phyloP scores from a whole-genome alignment of 2,888 invertebrate genomes.

The Ennomos fuscantarius region DNA sequence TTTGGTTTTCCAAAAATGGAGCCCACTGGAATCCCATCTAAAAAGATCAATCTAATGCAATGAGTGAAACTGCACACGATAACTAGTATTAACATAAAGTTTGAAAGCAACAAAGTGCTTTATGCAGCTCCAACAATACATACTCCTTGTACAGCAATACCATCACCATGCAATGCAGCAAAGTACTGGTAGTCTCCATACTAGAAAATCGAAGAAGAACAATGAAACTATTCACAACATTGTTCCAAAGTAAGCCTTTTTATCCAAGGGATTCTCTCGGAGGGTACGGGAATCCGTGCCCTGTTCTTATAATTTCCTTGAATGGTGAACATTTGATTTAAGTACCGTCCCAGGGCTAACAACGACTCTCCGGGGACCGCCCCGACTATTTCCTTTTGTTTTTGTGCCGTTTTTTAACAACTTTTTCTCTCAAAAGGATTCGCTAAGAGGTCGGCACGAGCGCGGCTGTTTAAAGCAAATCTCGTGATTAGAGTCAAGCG shows the following conservation, averaged over 20 bases:
- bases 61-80: too few relatives aligned
- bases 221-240: slow-evolving; percentile 62
- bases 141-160: slow-evolving; percentile 26
- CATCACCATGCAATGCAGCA: slow-evolving; percentile 24
- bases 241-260: slow-evolving; percentile 68
- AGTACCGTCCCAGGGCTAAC: slow-evolving; percentile 79
- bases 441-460: slow-evolving; percentile 64
- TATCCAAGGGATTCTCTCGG: slow-evolving; percentile 63
- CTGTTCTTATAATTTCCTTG: slow-evolving; percentile 82
- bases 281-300: slow-evolving; percentile 69
- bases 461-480: slow-evolving; percentile 69
- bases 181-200: slow-evolving; percentile 25
- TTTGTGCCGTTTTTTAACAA: slow-evolving; percentile 77
- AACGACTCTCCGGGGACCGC: slow-evolving; percentile 76
- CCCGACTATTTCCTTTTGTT: slow-evolving; percentile 82
- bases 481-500: slow-evolving; percentile 71
- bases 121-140: slow-evolving; percentile 6
- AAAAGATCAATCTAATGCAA: too few relatives aligned
- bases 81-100: background rate
- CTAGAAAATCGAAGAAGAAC: slow-evolving; percentile 47
- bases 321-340: slow-evolving; percentile 83
- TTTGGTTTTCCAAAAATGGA: too few relatives aligned
- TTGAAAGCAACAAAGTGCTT: background rate
- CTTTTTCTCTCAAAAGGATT: slow-evolving; percentile 75
- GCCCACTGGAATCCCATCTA: too few relatives aligned